Evolutionary conservation across 2,113 vertebrate genomes (phyloP).

Genomic region (Neodon shergylaensis): DNA sequence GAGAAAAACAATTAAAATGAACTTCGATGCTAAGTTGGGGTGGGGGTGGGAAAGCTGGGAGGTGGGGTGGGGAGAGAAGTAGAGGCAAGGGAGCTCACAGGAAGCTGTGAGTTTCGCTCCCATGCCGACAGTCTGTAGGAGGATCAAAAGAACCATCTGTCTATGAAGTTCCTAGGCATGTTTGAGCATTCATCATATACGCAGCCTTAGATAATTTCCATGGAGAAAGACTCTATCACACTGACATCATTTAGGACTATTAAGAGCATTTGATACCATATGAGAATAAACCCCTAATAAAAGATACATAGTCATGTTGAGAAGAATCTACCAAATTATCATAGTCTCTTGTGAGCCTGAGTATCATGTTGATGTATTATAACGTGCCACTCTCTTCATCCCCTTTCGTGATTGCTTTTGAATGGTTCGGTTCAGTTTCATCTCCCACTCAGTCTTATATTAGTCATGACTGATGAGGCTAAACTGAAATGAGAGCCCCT

Average conservation of each 20-base stretch:
- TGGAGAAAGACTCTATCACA: background rate
- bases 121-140: slow-evolving; percentile 45
- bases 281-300: background rate
- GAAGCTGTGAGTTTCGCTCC: slow-evolving; percentile 33
- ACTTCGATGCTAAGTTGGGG: slow-evolving; percentile 51
- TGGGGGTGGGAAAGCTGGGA: too few relatives aligned
- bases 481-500: background rate
- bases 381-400: background rate
- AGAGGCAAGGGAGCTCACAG: slow-evolving; percentile 39
- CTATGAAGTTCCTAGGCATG: slow-evolving; percentile 29
- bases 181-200: slow-evolving; percentile 18
- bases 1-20: slow-evolving; percentile 62
- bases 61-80: background rate
- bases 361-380: background rate
- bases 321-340: background rate
- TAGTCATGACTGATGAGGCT: background rate
- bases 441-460: background rate
- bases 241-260: background rate
- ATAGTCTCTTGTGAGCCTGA: background rate
- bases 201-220: background rate
- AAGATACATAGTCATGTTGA: background rate
- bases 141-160: slow-evolving; percentile 64
- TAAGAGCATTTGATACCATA: background rate
- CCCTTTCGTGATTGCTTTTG: background rate
- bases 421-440: background rate